Evolutionary conservation across 2,113 vertebrate genomes (phyloP).

Genomic region (Podiceps cristatus): DNA sequence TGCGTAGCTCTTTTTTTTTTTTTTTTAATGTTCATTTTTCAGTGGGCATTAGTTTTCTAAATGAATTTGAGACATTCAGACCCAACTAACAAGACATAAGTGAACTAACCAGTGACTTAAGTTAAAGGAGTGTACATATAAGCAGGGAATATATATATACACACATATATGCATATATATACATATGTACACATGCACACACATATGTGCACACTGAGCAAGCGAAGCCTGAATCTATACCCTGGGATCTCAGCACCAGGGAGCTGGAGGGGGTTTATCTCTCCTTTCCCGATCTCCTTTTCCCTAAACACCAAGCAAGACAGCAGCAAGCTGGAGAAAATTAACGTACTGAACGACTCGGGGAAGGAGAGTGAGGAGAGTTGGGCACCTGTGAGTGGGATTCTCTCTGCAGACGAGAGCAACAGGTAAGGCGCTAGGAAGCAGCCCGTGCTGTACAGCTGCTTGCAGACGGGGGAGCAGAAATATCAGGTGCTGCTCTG

Average conservation of each 20-base stretch:
- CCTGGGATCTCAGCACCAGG: background rate
- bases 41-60: background rate
- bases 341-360: background rate
- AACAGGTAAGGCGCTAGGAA: background rate
- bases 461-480: background rate
- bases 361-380: background rate
- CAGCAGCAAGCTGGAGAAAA: background rate
- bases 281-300: background rate
- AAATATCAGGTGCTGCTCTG: slow-evolving; percentile 23
- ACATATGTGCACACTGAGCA: background rate
- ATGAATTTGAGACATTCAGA: background rate
- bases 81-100: background rate
- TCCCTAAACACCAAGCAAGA: background rate
- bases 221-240: background rate
- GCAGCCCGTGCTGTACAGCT: background rate
- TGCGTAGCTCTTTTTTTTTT: background rate
- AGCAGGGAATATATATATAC: background rate
- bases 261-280: background rate
- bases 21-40: background rate
- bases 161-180: background rate
- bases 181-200: background rate
- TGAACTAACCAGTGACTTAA: background rate
- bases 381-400: background rate
- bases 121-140: background rate
- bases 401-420: rapidly evolving